Evolutionary conservation across 1,140 invertebrate species (phyloP), one percentile per base, ranked within the genome.

Genomic region (Anadara kagoshimensis): DNA sequence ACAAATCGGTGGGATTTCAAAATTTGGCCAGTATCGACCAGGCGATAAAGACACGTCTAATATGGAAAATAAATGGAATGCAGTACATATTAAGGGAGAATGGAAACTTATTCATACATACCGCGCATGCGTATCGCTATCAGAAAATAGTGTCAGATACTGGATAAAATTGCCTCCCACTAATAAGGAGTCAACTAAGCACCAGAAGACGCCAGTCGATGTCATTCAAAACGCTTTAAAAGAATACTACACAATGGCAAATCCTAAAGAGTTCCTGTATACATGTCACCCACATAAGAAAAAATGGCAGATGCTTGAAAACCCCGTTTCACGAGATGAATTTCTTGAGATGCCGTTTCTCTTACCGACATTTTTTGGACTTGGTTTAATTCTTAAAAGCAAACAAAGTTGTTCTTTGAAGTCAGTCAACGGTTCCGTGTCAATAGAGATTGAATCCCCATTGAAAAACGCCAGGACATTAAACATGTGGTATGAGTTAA

Each of bases 31-130:
- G 5, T 79, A 79, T 45, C 63, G 76, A 41, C 74, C 75, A 10
- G 78, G 78, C 44, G 68, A 79, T 53, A 41, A 24, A 5, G 20
- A 41, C 24, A 47, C 49, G 26, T n/a, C 0, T 41, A 18, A 57
- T 16, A 11, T 4, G 5, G 26, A 14, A 8, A 0, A 22, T 10
- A n/a, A 47, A 18, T 79, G 78, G 78, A 71, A 53, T 29, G 72
- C 74, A 24, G 69, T 79, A 1, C 66, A 69, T 51, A 29, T 73
- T 0, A 61, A 79, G 22, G 59, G 44, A 14, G 53, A 61, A 18
- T 79, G 78, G 78, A 54, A 76, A 16, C 65, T 79, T 18, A 69
- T 79, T 8, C 78, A 79, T 71, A 64, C 75, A 8, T 79, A 68
- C 47, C 76, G 78, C 74, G 64, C 76, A 3, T 79, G 78, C 61